Conservation (phyloP, 2,113 vertebrate genomes). For the Pao palembangensis region DNA sequence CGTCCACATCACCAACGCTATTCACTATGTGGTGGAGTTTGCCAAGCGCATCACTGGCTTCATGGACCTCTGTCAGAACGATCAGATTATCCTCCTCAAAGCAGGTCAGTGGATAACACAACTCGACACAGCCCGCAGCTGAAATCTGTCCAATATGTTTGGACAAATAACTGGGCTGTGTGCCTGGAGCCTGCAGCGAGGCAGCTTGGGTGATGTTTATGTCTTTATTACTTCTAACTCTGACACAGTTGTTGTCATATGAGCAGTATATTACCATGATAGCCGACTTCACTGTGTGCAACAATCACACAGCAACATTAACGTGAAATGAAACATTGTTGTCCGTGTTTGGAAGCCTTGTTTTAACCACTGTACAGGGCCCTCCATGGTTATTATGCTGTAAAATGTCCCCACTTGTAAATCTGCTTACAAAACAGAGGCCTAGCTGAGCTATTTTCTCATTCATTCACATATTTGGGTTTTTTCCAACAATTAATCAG, state of each 20-base stretch:
- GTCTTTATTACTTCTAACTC: constrained; percentile 2
- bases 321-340: constrained; percentile 3
- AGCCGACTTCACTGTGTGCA: constrained; percentile 6
- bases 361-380: constrained; percentile 3
- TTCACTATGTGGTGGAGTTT: constrained; percentile 92
- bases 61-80: constrained; percentile 92
- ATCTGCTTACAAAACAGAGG: neutral
- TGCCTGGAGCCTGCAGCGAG: constrained; percentile 4
- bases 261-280: constrained; percentile 1
- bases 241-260: constrained; percentile 19
- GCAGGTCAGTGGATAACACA: constrained; percentile 76
- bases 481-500: neutral
- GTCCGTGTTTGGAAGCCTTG: constrained; percentile 24
- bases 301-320: constrained; percentile 30
- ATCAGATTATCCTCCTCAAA: constrained; percentile 94
- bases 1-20: constrained; percentile 85
- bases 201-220: neutral
- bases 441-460: neutral
- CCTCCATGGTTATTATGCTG: neutral
- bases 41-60: constrained; percentile 89
- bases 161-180: neutral
- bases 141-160: neutral
- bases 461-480: neutral
- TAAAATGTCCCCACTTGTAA: neutral
- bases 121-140: neutral